phyloP scores from a whole-genome alignment of 2,797 vertebrate species.

The Pelochelys cantorii region DNA sequence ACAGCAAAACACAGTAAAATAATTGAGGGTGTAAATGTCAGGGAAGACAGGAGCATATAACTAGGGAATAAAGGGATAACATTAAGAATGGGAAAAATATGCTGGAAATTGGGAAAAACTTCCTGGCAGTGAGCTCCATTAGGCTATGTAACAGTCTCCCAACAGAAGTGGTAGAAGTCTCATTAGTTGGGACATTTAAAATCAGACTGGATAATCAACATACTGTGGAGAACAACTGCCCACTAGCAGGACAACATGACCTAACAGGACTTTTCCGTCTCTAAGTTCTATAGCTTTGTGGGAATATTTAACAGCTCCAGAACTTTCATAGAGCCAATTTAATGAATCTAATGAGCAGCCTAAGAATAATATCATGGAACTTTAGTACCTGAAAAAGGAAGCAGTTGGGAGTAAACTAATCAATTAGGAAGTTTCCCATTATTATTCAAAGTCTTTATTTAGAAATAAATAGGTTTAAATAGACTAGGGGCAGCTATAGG shows the following conservation, averaged over 20 bases:
- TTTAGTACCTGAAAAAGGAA: slow-evolving; percentile 78
- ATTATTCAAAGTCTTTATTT: slow-evolving; percentile 80
- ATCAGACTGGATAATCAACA: slow-evolving; percentile 36
- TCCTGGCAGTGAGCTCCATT: background rate
- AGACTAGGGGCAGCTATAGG: slow-evolving; percentile 68
- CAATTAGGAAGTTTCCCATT: slow-evolving; percentile 79
- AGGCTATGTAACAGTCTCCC: background rate
- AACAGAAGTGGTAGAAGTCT: background rate
- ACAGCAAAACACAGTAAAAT: background rate
- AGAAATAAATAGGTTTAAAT: slow-evolving; percentile 81
- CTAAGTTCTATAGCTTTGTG: slow-evolving; percentile 63
- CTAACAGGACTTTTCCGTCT: slow-evolving; percentile 56
- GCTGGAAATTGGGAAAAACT: background rate
- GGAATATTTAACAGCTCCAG: slow-evolving; percentile 77
- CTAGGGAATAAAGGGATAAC: background rate
- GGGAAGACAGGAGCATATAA: slow-evolving; percentile 10
- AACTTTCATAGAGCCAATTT: slow-evolving; percentile 74
- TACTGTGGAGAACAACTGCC: slow-evolving; percentile 16
- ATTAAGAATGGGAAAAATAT: slow-evolving; percentile 22
- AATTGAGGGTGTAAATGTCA: slow-evolving; percentile 18
- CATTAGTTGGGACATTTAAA: slow-evolving; percentile 14
- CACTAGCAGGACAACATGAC: slow-evolving; percentile 38
- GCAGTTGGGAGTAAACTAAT: slow-evolving; percentile 78
- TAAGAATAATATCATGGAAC: slow-evolving; percentile 77
- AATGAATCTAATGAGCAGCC: slow-evolving; percentile 73